A percentile compares a stretch with the other conserved stretches of the same genome.
Conservation (phyloP, 2,797 vertebrate genomes). For the Scyliorhinus canicula region DNA sequence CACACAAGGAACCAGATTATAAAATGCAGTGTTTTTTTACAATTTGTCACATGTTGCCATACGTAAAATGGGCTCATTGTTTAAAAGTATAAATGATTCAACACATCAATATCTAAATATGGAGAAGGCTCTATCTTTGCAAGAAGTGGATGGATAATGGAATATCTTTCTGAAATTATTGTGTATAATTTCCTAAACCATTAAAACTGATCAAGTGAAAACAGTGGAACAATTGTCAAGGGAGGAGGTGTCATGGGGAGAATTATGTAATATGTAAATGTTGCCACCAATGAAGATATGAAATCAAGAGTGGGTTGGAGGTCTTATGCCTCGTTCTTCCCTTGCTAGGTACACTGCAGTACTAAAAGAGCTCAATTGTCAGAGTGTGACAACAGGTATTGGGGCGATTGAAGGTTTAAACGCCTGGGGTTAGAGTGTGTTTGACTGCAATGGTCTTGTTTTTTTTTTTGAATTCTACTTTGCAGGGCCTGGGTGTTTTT, state of each 20-base stretch:
- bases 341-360: neutral
- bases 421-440: too few relatives aligned
- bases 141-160: neutral
- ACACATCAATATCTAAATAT: neutral
- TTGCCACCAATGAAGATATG: neutral
- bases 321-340: neutral
- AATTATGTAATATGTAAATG: neutral
- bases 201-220: neutral
- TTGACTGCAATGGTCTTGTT: too few relatives aligned
- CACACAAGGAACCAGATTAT: neutral
- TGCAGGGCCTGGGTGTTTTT: too few relatives aligned
- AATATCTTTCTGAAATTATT: neutral
- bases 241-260: neutral
- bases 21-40: neutral
- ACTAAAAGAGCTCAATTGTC: neutral
- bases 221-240: neutral
- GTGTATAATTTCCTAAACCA: constrained; percentile 19
- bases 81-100: neutral
- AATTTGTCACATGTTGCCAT: neutral
- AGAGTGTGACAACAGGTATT: too few relatives aligned
- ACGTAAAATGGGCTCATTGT: neutral
- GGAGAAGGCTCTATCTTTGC: neutral
- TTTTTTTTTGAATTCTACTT: too few relatives aligned
- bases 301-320: neutral
- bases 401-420: too few relatives aligned